phyloP scores from a whole-genome alignment of 2,797 vertebrate species.

The Protosalanx chinensis region DNA sequence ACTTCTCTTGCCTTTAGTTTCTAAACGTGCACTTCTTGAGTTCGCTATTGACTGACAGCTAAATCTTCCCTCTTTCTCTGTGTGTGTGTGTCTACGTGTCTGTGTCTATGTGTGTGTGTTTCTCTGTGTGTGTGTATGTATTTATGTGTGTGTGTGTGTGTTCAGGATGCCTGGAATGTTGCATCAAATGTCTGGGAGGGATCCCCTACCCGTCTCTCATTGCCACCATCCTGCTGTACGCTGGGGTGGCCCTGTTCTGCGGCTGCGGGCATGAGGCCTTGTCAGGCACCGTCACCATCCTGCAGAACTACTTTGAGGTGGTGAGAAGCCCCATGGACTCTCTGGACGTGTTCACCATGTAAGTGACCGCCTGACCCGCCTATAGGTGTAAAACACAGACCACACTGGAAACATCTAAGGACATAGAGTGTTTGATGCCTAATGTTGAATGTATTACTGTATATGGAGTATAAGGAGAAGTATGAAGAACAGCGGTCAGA shows the following conservation, averaged over 20 bases:
- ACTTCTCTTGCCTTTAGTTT: not conserved
- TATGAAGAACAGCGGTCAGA: not conserved
- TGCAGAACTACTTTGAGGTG: slow-evolving; percentile 98
- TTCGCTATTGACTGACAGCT: slow-evolving; percentile 1
- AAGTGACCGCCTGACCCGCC: slow-evolving; percentile 51
- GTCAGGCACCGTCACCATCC: slow-evolving; percentile 93
- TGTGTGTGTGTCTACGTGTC: not conserved
- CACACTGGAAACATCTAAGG: not conserved
- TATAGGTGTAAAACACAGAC: not conserved
- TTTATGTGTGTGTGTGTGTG: slow-evolving; percentile 4
- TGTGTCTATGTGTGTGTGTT: too few species aligned
- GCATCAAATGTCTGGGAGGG: slow-evolving; percentile 95
- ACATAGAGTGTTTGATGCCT: too few species aligned
- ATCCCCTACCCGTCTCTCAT: slow-evolving; percentile 96
- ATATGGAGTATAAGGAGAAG: too few species aligned
- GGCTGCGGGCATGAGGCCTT: slow-evolving; percentile 97
- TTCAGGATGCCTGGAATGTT: slow-evolving; percentile 94
- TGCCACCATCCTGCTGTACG: slow-evolving; percentile 95
- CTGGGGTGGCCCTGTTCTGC: slow-evolving; percentile 95
- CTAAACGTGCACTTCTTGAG: not conserved
- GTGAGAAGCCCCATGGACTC: slow-evolving; percentile 87
- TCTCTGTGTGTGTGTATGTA: too few species aligned
- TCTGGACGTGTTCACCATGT: slow-evolving; percentile 97
- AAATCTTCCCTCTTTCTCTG: not conserved
- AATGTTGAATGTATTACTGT: too few species aligned